Base-by-base conservation (phyloP, 2,888 invertebrate genomes). In the Eulithis prunata region DNA sequence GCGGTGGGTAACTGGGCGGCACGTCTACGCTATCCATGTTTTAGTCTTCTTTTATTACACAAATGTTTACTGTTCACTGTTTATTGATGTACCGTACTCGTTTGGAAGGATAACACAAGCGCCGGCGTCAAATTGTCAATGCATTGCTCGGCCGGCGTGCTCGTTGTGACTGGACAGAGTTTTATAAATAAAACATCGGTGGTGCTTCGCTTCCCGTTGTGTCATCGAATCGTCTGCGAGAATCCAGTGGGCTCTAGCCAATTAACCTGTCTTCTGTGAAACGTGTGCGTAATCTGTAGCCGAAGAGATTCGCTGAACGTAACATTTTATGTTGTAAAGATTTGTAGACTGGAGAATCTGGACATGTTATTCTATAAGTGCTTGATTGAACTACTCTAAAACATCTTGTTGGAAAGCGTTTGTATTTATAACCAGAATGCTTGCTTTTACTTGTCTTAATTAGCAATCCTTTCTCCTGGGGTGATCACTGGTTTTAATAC, bases 171-270 rank as follows among this genome's bases (percentile, higher is more conserved):
- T 90, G 89, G 87, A 89, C 87, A 89, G 86, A 88, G 81, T 84
- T 85, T 88, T 93, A 93, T 89, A 91, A 92, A 92, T 92, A 92
- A 81, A 87, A 80, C 84, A 75, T 79, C 77, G 80, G 77, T 80
- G 70, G 81, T 76, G 80, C 79, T 84, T 84, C 75, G 80, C 81
- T 84, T 85, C 83, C 85, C 85, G 86, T 80, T 83, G 86, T 89
- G 87, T 88, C 89, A 89, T 88, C 82, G 75, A 73, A 68, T 69
- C 72, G 76, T 72, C 75, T 68, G 71, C 38, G 46, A 53, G 43
- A 57, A 56, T 47, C 54, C 43, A 38, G 59, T 51, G 49, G 32
- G 59, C n/a, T 43, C 45, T 2, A 13, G 66, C 62, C 62, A 58
- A 68, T 71, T 62, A 66, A 65, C 63, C 54, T 57, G 61, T 62